These are phyloP conservation scores for Elegia similella DNA, from an alignment of 2,888 invertebrate genomes.

Conservation along the genomic window DNA sequence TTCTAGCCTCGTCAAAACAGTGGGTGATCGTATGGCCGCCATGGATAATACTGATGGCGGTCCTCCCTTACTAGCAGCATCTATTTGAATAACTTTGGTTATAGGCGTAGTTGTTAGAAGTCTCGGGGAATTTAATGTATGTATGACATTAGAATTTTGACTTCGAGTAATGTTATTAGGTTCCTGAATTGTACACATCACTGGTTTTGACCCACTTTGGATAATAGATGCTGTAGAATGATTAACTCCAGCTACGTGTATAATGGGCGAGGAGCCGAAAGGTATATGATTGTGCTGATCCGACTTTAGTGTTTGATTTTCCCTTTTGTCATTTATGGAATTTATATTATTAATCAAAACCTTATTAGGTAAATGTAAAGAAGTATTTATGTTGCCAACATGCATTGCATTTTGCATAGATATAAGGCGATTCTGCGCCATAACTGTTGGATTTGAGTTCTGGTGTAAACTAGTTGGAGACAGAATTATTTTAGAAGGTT, in stretches of 20 bases:
- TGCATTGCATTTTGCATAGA: constrained; percentile 70
- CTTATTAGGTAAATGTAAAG: constrained; percentile 62
- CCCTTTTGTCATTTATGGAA: constrained; percentile 61
- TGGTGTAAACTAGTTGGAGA: constrained; percentile 63
- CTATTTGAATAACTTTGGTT: constrained; percentile 59
- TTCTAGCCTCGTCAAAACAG: constrained; percentile 60
- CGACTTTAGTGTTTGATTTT: constrained; percentile 50
- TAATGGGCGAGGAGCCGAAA: constrained; percentile 55
- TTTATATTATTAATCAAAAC: constrained; percentile 59
- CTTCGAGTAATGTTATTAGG: constrained; percentile 48
- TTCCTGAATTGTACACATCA: constrained; percentile 56
- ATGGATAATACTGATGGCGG: constrained; percentile 64
- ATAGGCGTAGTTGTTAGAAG: constrained; percentile 55
- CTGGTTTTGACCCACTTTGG: constrained; percentile 58
- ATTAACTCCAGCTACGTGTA: constrained; percentile 61
- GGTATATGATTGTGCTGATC: constrained; percentile 55
- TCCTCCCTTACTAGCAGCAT: constrained; percentile 54
- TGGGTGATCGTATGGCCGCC: constrained; percentile 58
- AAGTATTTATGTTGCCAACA: constrained; percentile 55
- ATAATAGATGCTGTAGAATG: constrained; percentile 55
- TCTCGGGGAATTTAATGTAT: constrained; percentile 60
- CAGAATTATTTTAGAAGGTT: constrained; percentile 66
- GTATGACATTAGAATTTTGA: constrained; percentile 65
- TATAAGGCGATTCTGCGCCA: constrained; percentile 73
- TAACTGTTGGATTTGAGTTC: constrained; percentile 61